A percentile compares a stretch with the other conserved stretches of the same genome.
phyloP scores from a whole-genome alignment of 2,888 invertebrate species.

The Nomada fabriciana region DNA sequence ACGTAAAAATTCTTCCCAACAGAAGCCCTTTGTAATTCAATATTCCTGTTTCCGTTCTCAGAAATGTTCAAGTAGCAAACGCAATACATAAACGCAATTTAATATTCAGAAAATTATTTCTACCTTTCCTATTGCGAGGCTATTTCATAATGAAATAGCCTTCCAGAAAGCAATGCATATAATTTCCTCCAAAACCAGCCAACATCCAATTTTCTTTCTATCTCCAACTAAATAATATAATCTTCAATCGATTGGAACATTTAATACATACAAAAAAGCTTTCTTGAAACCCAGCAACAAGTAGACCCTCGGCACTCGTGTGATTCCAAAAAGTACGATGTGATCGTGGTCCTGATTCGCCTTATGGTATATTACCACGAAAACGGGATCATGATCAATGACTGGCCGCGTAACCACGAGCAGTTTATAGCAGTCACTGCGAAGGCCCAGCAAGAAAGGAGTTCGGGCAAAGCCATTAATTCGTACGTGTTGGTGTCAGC shows the following conservation, averaged over 20 bases:
- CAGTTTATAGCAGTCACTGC: constrained; percentile 78
- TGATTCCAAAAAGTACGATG: neutral
- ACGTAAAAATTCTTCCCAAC: neutral
- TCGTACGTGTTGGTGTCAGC: constrained; percentile 82
- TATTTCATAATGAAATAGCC: too few relatives aligned
- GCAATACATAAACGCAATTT: neutral
- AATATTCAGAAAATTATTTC: neutral
- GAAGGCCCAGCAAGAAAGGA: constrained; percentile 67
- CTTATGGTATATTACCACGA: constrained; percentile 6
- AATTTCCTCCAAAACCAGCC: too few relatives aligned
- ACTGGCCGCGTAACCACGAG: constrained; percentile 68
- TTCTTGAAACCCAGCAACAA: constrained; percentile 2
- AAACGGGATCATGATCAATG: constrained; percentile 68
- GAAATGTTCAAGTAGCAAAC: neutral
- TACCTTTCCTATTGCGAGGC: too few relatives aligned
- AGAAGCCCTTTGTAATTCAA: neutral
- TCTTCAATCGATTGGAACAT: too few relatives aligned
- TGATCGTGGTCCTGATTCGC: constrained; percentile 13
- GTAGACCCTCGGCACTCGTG: neutral
- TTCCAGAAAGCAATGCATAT: too few relatives aligned
- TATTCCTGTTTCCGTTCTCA: neutral
- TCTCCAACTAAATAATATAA: too few relatives aligned
- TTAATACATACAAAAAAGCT: neutral
- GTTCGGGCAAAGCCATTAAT: constrained; percentile 81
- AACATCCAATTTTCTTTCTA: too few relatives aligned